These are phyloP conservation scores for Eclectus roratus DNA, from an alignment of 2,113 vertebrate species.

Conservation along the genomic window DNA sequence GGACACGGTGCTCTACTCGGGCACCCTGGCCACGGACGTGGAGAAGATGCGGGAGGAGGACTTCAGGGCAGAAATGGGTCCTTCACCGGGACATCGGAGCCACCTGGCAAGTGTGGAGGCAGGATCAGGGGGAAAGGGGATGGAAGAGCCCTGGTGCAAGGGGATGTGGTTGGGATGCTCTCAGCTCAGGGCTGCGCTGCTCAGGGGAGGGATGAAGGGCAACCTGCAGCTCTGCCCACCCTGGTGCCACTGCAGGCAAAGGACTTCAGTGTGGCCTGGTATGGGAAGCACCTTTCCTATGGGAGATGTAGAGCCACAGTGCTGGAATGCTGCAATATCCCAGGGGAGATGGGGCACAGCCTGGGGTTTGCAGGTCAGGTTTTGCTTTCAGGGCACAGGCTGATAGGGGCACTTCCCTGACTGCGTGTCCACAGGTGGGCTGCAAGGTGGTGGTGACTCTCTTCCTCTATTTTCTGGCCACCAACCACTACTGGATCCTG, in stretches of 20 bases:
- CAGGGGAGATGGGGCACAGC: background rate
- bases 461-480: constrained; percentile 91
- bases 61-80: constrained; percentile 11
- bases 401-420: background rate
- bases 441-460: constrained; percentile 89
- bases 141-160: background rate
- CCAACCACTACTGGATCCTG: constrained; percentile 94
- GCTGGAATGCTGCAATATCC: background rate
- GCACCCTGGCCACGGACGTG: background rate
- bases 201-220: background rate
- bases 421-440: constrained; percentile 71
- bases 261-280: background rate
- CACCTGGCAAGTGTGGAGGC: constrained; percentile 73
- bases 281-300: background rate
- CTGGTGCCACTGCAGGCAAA: background rate
- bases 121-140: background rate
- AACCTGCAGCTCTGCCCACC: background rate
- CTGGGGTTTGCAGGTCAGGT: background rate
- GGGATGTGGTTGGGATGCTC: background rate
- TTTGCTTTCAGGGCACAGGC: background rate
- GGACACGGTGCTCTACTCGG: constrained; percentile 83
- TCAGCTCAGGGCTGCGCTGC: rapidly evolving
- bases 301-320: background rate
- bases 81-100: constrained; percentile 20
- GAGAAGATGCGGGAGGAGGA: background rate